Conservation (phyloP, 1,140 invertebrate species). For the Lamellibrachia luymesi region DNA sequence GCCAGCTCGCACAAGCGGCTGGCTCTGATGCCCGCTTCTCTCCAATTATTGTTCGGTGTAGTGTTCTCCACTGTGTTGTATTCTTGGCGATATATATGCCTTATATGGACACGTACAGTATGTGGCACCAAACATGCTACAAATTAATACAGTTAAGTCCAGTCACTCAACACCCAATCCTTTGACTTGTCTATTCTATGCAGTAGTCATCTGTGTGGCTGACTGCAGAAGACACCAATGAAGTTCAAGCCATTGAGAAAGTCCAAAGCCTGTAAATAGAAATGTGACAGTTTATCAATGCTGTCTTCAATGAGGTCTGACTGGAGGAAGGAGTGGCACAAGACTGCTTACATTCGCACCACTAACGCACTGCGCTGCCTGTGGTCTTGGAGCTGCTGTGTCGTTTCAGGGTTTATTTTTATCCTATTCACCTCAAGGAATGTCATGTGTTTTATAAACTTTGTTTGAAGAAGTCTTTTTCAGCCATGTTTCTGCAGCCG, state of each 20-base stretch:
- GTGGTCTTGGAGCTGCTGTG: not conserved
- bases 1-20: too few relatives aligned
- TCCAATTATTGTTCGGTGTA: too few relatives aligned
- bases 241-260: not conserved
- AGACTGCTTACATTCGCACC: not conserved
- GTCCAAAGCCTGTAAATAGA: not conserved
- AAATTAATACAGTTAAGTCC: not conserved
- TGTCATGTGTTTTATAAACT: not conserved
- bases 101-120: not conserved
- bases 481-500: not conserved
- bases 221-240: not conserved
- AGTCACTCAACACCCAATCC: not conserved
- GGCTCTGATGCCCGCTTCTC: too few relatives aligned
- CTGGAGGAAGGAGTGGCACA: not conserved
- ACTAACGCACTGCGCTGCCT: not conserved
- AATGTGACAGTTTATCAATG: not conserved
- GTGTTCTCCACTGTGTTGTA: too few relatives aligned
- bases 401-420: not conserved
- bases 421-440: not conserved
- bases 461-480: not conserved
- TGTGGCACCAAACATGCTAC: not conserved
- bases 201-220: not conserved
- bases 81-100: too few relatives aligned
- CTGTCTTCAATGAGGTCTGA: not conserved
- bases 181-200: not conserved